These are phyloP conservation scores for Iguana delicatissima DNA, from an alignment of 2,797 vertebrate species.

Conservation along the genomic window DNA sequence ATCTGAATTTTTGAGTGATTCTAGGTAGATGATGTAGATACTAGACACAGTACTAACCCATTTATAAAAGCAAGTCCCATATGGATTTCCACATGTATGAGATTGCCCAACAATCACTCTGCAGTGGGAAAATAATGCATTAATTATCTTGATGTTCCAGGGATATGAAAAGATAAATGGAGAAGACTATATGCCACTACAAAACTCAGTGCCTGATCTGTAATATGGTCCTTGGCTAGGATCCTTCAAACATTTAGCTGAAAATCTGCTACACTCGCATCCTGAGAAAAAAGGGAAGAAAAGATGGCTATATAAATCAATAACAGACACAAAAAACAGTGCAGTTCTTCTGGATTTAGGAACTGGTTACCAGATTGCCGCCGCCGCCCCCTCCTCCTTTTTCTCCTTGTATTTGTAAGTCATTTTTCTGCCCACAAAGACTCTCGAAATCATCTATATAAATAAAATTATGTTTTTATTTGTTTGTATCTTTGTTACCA, in stretches of 20 bases:
- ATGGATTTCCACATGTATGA: not conserved
- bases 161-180: not conserved
- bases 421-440: no score
- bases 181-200: not conserved
- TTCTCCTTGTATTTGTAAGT: no score
- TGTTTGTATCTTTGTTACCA: no score
- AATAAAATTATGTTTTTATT: no score
- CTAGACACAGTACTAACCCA: not conserved
- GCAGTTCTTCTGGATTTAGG: not conserved
- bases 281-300: not conserved
- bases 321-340: not conserved
- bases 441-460: no score
- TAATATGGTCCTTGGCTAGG: not conserved
- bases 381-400: no score
- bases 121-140: not conserved
- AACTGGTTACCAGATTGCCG: not conserved
- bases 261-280: not conserved
- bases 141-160: not conserved
- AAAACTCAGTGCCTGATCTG: not conserved
- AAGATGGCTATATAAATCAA: not conserved
- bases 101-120: not conserved
- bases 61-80: not conserved
- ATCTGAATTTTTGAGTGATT: constrained; percentile 26
- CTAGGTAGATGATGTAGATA: not conserved
- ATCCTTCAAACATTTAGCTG: not conserved